phyloP scores from a whole-genome alignment of 2,888 invertebrate genomes.

The Lamproptera curius region DNA sequence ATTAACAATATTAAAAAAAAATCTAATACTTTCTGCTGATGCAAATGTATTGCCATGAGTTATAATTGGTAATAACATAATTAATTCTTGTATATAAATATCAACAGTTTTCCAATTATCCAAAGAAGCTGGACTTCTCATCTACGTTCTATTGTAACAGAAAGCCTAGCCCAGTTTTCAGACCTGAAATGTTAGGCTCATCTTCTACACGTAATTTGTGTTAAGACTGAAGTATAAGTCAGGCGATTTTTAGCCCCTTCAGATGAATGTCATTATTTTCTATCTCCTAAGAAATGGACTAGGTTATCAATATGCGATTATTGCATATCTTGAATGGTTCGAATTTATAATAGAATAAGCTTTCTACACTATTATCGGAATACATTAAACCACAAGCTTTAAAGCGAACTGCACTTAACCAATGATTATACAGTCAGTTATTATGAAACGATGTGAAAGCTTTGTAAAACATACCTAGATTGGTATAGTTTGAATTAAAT shows the following conservation, averaged over 20 bases:
- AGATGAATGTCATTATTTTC: background rate
- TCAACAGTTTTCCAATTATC: too few relatives aligned
- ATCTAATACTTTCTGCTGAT: too few relatives aligned
- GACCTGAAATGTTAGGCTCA: background rate
- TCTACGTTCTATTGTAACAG: too few relatives aligned
- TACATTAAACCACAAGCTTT: background rate
- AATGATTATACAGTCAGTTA: too few relatives aligned
- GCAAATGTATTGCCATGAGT: too few relatives aligned
- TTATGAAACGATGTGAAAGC: too few relatives aligned
- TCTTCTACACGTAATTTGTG: background rate
- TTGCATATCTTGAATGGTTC: background rate
- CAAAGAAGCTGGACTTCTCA: background rate
- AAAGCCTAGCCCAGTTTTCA: too few relatives aligned
- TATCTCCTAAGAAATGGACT: background rate
- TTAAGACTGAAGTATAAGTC: background rate
- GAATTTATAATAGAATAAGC: constrained; percentile 1
- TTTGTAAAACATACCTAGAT: too few relatives aligned
- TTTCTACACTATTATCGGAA: background rate
- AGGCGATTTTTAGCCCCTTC: background rate
- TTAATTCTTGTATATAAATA: too few relatives aligned
- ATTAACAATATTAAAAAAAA: too few relatives aligned
- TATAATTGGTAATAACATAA: too few relatives aligned
- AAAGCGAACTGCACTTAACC: background rate
- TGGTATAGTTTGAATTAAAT: too few relatives aligned
- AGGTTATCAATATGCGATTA: background rate